Evolutionary conservation across 2,888 invertebrate genomes (phyloP).

Genomic region (Poecilobothrus nobilitatus): DNA sequence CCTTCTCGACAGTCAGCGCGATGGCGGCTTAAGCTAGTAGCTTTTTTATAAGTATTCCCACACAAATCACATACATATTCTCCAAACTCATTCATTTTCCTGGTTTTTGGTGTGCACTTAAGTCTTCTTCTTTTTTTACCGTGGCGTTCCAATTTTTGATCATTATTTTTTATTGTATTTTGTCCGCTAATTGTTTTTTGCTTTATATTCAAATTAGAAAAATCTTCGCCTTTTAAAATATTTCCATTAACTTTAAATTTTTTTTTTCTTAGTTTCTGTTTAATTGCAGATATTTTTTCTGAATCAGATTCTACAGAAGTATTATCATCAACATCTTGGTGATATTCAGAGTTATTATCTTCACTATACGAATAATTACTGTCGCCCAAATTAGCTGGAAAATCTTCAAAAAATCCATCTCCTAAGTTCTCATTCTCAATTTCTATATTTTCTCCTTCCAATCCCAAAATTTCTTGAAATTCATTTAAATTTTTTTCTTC

Average conservation of each 20-base stretch:
- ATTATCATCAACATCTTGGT: neutral
- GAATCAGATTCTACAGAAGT: neutral
- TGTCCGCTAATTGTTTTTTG: too few species aligned
- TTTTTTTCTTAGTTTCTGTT: neutral
- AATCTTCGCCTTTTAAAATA: neutral
- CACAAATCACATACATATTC: conserved; percentile 8
- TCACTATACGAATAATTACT: neutral
- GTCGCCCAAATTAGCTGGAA: neutral
- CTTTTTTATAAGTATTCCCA: conserved; percentile 7
- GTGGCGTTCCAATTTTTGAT: neutral
- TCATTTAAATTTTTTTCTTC: neutral
- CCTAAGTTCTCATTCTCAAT: neutral
- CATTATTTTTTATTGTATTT: neutral
- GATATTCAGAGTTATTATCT: neutral
- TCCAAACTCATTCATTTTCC: neutral
- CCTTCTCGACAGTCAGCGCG: neutral
- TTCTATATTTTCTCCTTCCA: neutral
- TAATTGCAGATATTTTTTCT: neutral
- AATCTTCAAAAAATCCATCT: neutral
- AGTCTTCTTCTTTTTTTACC: neutral
- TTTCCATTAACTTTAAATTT: neutral
- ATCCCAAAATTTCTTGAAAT: neutral
- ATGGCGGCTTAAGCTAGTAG: neutral
- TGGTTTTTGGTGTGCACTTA: neutral
- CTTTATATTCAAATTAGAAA: neutral